A percentile compares a stretch with the other conserved stretches of the same genome.
These are phyloP conservation scores for Brachystomella parvula DNA, from an alignment of 1,140 invertebrate genomes.

Conservation along the genomic window DNA sequence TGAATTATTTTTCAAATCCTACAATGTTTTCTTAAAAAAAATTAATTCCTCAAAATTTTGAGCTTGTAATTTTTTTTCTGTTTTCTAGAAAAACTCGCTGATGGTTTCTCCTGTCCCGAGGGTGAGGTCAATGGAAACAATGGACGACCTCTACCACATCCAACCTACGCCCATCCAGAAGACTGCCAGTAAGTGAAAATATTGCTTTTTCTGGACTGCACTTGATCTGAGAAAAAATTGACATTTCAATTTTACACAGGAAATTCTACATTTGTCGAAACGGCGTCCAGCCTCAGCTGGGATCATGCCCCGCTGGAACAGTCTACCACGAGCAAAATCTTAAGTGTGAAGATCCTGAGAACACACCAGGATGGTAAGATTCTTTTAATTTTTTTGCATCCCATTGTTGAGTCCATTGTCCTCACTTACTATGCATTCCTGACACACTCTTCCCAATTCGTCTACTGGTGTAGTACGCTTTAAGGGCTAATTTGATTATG, in stretches of 20 bases:
- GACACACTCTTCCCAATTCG: not conserved
- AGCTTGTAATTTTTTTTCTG: slow-evolving; percentile 17
- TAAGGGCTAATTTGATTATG: slow-evolving; percentile 2
- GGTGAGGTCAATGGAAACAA: slow-evolving; percentile 59
- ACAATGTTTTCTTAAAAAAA: not conserved
- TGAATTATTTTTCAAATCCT: not conserved
- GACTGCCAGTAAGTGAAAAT: slow-evolving; percentile 55
- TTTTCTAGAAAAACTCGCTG: slow-evolving; percentile 54
- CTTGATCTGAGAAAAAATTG: no score
- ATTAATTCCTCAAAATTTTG: not conserved
- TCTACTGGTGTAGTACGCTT: no score
- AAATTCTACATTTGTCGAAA: slow-evolving; percentile 79
- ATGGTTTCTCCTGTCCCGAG: slow-evolving; percentile 68
- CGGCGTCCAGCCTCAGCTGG: slow-evolving; percentile 64
- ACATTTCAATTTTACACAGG: slow-evolving; percentile 6
- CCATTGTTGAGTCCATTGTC: not conserved
- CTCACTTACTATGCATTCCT: not conserved
- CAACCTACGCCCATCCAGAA: slow-evolving; percentile 68
- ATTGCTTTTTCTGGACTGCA: not conserved
- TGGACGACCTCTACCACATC: slow-evolving; percentile 62
- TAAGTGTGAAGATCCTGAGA: slow-evolving; percentile 69
- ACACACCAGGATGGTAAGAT: slow-evolving; percentile 70
- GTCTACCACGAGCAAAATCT: slow-evolving; percentile 75
- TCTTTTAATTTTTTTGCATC: not conserved
- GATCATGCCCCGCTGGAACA: slow-evolving; percentile 62